phyloP scores from a whole-genome alignment of 2,888 invertebrate species.

The Parapristionchus giblindavisi region DNA sequence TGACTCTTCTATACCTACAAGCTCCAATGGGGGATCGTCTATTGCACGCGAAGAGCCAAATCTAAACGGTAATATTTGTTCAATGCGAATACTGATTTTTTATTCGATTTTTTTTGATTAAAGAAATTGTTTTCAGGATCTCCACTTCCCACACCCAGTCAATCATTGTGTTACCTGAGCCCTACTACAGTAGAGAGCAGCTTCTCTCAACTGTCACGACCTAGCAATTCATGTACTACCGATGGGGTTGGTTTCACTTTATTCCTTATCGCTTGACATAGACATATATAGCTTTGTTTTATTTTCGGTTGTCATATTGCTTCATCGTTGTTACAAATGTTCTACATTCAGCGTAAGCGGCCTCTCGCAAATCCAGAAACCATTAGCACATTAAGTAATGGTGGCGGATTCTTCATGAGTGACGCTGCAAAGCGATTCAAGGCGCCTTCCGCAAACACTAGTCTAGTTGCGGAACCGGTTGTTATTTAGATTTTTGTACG shows the following conservation, averaged over 20 bases:
- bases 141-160: background rate
- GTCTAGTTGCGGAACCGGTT: constrained; percentile 28
- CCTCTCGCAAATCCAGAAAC: background rate
- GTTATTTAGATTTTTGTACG: background rate
- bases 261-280: no score
- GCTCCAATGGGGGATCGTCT: constrained; percentile 10
- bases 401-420: background rate
- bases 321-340: background rate
- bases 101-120: background rate
- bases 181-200: constrained; percentile 24
- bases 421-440: constrained; percentile 30
- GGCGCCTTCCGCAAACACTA: background rate
- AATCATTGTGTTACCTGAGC: constrained; percentile 26
- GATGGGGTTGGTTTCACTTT: constrained; percentile 2
- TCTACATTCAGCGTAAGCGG: constrained; percentile 25
- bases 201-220: background rate
- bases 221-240: background rate
- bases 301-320: background rate
- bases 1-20: background rate
- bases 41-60: background rate
- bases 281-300: no score
- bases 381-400: background rate
- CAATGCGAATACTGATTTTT: no score
- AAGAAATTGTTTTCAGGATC: background rate
- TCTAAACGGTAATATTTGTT: background rate